Evolutionary conservation across 2,888 invertebrate species (phyloP), one percentile per base, ranked within the genome.

Genomic region (Zhuqinia jingwanae): DNA sequence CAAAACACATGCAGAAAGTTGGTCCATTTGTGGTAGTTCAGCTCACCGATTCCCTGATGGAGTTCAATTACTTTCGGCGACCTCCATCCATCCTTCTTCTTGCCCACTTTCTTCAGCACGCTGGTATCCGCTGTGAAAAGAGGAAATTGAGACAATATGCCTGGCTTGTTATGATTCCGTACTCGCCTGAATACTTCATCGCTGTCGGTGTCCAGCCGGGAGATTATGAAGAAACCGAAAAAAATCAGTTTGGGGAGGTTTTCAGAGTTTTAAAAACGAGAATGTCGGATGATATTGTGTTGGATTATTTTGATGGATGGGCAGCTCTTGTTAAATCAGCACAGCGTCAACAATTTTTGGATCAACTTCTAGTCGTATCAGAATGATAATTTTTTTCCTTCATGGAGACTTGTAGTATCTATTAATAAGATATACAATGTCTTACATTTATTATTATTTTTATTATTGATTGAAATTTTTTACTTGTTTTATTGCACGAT

Each of bases 191-290:
- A 25, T 76, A 75, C 15, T 80, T 65, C 30, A 11, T 56, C 13
- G 79, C 82, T 11, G 70, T 87, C 15, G 88, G 88, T 0, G 63
- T 88, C 17, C 78, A 63, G 36, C 83, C 88, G 25, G 56, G 76
- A 3, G 65, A 76, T 2, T 84, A 42, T 63, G 86, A 88, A 47
- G n/a, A 58, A 13, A 79, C 25, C 10, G 77, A 85, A 8, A 85
- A 77, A 53, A 87, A 77, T 76, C 63, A 65, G 15, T 98, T 98
- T 93, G 98, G 98, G 25, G 97, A 96, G 91, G 98, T 98, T 0
- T 99, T 98, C 92, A 96, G 97, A 92, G 96, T 97, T 92, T 97
- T 97, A 13, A 97, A 97, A 0, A 94, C 95, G 47, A 95, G 95
- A 90, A 95, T 96, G 90, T 15, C 25, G 2, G 95, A 95, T 30